Evolutionary conservation across 2,888 invertebrate genomes (phyloP).

Genomic region (Orgyia antiqua): DNA sequence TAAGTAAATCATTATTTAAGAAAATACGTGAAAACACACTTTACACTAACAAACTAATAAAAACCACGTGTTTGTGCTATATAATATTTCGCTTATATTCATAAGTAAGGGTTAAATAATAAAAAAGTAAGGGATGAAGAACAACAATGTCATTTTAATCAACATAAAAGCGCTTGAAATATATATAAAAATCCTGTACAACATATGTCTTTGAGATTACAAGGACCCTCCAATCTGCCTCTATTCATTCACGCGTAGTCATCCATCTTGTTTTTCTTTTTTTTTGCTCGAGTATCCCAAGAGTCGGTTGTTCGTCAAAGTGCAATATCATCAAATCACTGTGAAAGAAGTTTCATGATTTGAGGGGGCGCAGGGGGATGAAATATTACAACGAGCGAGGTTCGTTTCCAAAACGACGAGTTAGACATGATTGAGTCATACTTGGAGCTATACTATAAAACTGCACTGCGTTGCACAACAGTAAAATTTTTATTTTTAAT

Average conservation of each 20-base stretch:
- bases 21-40: no score
- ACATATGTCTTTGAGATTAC: constrained; percentile 20
- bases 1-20: no score
- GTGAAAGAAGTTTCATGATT: constrained; percentile 74
- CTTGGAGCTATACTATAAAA: constrained; percentile 18
- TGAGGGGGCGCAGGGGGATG: constrained; percentile 53
- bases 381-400: constrained; percentile 72
- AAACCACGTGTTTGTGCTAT: no score
- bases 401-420: constrained; percentile 53
- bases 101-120: no score
- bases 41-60: no score
- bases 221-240: constrained; percentile 27
- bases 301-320: constrained; percentile 59
- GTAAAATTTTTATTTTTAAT: no score
- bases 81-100: no score
- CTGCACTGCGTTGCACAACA: no score
- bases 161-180: constrained; percentile 38
- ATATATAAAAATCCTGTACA: constrained; percentile 10
- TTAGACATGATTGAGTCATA: constrained; percentile 25
- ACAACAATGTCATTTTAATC: constrained; percentile 35
- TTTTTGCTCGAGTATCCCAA: constrained; percentile 32
- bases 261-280: constrained; percentile 59
- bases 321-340: constrained; percentile 78
- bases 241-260: constrained; percentile 35
- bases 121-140: constrained; percentile 1